Conservation (phyloP, 2,797 vertebrate species). For the Cetoscarus ocellatus region DNA sequence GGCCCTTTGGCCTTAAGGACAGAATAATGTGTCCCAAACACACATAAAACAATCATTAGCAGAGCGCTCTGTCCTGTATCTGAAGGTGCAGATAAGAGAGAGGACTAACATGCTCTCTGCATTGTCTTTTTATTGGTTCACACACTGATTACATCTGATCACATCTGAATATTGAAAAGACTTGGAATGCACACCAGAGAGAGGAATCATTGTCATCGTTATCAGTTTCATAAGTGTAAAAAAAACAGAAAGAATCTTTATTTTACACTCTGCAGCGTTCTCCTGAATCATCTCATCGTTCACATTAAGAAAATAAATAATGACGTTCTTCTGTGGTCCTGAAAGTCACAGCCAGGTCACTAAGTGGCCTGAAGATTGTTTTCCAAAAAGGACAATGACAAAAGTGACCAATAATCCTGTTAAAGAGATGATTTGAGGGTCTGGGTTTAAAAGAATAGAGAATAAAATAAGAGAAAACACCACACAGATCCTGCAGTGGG, state of each 20-base stretch:
- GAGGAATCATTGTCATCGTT: constrained; percentile 66
- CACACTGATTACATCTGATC: constrained; percentile 81
- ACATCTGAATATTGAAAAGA: constrained; percentile 75
- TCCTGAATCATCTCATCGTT: neutral
- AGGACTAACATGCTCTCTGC: constrained; percentile 19
- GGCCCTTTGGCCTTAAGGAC: too few species aligned
- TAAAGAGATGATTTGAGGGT: constrained; percentile 4
- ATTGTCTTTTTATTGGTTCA: constrained; percentile 79
- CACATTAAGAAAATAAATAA: constrained; percentile 10
- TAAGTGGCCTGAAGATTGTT: neutral
- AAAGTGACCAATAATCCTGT: constrained; percentile 15
- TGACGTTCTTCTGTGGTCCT: neutral
- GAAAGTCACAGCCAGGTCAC: neutral
- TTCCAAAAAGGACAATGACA: neutral
- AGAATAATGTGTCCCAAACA: too few species aligned
- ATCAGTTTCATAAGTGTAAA: constrained; percentile 50
- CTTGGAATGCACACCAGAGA: constrained; percentile 57
- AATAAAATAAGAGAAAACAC: neutral
- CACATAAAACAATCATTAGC: too few species aligned
- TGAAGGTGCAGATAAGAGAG: constrained; percentile 1
- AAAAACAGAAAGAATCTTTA: constrained; percentile 23
- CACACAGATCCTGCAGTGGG: neutral
- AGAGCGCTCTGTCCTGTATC: neutral
- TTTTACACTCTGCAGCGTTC: constrained; percentile 27
- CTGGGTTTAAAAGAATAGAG: too few species aligned